A percentile compares a stretch with the other conserved stretches of the same genome.
These are phyloP conservation scores for Arctocebus calabarensis DNA, from an alignment of 2,797 vertebrate species.

Conservation along the genomic window DNA sequence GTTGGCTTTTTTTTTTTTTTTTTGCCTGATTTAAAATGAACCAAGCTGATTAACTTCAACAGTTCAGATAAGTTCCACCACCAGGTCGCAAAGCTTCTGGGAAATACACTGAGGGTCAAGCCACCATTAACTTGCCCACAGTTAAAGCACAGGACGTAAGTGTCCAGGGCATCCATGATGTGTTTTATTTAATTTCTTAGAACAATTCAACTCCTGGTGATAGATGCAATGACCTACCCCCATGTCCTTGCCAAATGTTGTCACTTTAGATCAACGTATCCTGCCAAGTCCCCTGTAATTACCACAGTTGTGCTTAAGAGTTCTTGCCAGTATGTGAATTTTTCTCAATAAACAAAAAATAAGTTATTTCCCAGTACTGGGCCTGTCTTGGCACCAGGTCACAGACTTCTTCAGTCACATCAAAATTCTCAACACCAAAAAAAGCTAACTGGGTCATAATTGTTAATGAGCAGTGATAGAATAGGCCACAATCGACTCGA, in stretches of 20 bases:
- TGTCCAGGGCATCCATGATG: rapidly evolving
- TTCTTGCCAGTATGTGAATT: neutral
- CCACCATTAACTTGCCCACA: rapidly evolving
- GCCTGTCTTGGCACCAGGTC: neutral
- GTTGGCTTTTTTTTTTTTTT: neutral
- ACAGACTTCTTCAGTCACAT: constrained; percentile 34
- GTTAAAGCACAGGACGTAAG: rapidly evolving
- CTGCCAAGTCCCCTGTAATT: neutral
- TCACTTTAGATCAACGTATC: neutral
- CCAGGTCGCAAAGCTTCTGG: neutral
- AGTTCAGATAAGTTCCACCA: neutral
- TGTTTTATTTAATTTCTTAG: neutral
- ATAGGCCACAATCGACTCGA: constrained; percentile 48
- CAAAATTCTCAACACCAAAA: neutral
- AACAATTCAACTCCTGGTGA: neutral
- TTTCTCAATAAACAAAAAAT: neutral
- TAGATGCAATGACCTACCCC: neutral
- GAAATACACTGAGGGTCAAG: neutral
- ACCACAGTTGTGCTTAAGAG: neutral
- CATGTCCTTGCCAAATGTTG: neutral
- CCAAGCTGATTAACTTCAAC: neutral
- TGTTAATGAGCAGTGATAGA: constrained; percentile 41
- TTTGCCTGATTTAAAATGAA: neutral
- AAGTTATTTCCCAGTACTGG: neutral
- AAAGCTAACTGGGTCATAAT: constrained; percentile 57